Percentiles rank a stretch among this genome's conserved stretches.
Conservation (phyloP, 2,888 invertebrate species). For the Parnassius mnemosyne region DNA sequence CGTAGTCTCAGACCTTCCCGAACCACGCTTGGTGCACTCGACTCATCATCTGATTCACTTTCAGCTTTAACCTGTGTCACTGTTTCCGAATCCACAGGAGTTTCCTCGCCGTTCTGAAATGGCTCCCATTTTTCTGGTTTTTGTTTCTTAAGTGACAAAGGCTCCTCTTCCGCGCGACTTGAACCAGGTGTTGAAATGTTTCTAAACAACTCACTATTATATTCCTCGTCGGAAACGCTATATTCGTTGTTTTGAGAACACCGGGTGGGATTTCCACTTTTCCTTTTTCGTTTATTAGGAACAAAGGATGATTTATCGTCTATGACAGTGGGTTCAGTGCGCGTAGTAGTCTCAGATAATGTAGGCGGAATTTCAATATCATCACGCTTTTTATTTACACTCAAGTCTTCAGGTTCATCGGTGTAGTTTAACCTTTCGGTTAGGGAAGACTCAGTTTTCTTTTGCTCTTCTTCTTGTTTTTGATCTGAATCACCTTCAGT, state of each 20-base stretch:
- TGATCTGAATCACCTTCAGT: constrained; percentile 62
- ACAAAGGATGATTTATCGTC: constrained; percentile 73
- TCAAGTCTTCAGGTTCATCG: constrained; percentile 85
- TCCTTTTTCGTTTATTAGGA: constrained; percentile 88
- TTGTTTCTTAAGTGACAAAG: constrained; percentile 72
- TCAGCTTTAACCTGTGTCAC: constrained; percentile 71
- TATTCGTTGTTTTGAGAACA: constrained; percentile 82
- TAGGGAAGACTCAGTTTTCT: constrained; percentile 51
- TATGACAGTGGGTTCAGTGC: constrained; percentile 57
- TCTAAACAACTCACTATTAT: constrained; percentile 68
- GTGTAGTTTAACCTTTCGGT: constrained; percentile 61
- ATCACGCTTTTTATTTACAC: constrained; percentile 83
- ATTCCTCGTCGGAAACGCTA: constrained; percentile 73
- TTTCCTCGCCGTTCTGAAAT: constrained; percentile 72
- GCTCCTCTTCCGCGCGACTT: constrained; percentile 66
- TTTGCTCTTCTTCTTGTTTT: constrained; percentile 42
- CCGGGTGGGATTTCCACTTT: constrained; percentile 90
- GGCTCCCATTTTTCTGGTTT: constrained; percentile 69
- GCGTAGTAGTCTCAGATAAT: constrained; percentile 50
- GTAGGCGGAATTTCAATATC: constrained; percentile 75
- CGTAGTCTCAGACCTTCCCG: constrained; percentile 71
- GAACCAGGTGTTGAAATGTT: constrained; percentile 65
- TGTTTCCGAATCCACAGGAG: constrained; percentile 63
- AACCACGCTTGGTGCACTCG: constrained; percentile 72
- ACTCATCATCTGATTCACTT: constrained; percentile 75